Conservation (phyloP, 2,113 vertebrate genomes). For the Tapirus terrestris region DNA sequence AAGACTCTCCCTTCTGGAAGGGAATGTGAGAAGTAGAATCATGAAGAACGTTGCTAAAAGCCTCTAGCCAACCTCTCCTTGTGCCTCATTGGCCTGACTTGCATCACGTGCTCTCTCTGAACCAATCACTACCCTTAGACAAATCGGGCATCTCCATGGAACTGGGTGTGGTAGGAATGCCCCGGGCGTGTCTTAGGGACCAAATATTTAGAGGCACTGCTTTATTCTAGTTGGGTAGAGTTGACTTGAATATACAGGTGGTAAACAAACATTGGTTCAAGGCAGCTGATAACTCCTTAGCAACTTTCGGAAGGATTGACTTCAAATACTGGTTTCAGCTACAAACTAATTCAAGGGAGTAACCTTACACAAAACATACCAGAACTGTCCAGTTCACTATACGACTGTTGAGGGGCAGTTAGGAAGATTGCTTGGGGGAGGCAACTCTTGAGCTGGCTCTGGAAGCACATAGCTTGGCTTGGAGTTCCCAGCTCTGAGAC, state of each 20-base stretch:
- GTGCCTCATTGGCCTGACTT: background rate
- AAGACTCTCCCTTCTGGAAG: background rate
- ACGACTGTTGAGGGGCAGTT: background rate
- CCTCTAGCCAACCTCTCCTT: background rate
- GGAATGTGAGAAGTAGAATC: background rate
- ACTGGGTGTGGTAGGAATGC: background rate
- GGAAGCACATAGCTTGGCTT: background rate
- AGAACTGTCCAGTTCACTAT: background rate
- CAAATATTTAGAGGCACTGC: background rate
- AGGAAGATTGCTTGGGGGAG: background rate
- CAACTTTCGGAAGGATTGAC: background rate
- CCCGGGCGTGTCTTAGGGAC: background rate
- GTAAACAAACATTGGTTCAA: background rate
- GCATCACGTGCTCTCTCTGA: background rate
- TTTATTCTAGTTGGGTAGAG: background rate
- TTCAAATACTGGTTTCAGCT: background rate
- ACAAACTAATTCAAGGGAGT: background rate
- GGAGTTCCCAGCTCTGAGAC: background rate
- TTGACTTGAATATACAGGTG: background rate
- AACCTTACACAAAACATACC: background rate
- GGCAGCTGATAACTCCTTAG: background rate
- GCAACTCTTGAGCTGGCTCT: background rate
- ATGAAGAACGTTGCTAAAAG: fast-evolving
- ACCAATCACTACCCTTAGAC: background rate
- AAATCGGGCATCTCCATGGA: background rate